Base-by-base conservation (phyloP, 2,888 invertebrate genomes). In the Amphipoea lucens region DNA sequence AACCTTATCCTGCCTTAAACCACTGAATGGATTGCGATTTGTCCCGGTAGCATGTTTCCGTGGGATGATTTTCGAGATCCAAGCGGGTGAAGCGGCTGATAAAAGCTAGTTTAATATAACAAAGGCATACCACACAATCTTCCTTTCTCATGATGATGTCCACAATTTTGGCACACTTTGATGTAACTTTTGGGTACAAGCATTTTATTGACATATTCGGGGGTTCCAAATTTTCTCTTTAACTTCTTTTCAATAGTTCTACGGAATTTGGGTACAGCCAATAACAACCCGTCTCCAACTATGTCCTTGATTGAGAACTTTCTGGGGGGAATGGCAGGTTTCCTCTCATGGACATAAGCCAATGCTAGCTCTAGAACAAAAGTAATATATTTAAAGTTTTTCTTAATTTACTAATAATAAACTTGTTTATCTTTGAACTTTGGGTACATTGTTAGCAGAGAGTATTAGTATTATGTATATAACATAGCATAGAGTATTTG, bases 251-350 rank as follows among this genome's bases (percentile, higher is more conserved):
- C 99, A 67, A 98, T 87, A 0, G 98, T 97, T 87, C 99, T 97
- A 88, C 99, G 97, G 84, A 97, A 97, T 92, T 98, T 98, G 0
- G 99, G 99, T 3, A 98, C 98, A 72, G 98, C 99, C 97, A 98
- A 98, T 40, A 99, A 93, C 85, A 99, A 97, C 4, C 98, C 98
- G 95, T 98, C 97, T 1, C 97, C 98, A 71, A 98, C 94, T 29
- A 98, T 93, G 86, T 98, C 97, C 90, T 97, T 97, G 12, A 98
- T 86, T 3, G 97, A 97, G 88, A 97, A 97, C 74, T 93, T 93
- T 80, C 92, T 94, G 36, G 89, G 78, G 63, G 89, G 76, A 57
- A 79, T 42, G 11, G 84, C 40, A n/a, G 87, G 45, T 79, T 89
- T 90, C 29, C 89, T 90, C 76, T 94, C 93, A 78, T 93, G 89